Evolutionary conservation across 2,113 vertebrate genomes (phyloP).

Genomic region (Nyctibius bracteatus): DNA sequence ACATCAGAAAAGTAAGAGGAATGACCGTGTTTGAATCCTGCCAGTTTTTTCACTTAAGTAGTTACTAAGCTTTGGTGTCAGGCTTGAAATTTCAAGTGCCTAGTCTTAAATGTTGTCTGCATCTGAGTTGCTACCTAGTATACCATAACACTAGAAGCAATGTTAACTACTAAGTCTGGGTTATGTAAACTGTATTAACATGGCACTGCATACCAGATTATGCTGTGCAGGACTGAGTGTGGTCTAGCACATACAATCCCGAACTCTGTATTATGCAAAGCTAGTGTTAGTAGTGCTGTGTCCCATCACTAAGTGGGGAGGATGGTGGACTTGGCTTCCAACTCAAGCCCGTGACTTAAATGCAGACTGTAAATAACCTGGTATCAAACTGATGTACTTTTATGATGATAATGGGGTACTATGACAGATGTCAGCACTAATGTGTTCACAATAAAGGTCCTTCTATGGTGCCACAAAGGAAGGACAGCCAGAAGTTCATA

Average conservation of each 20-base stretch:
- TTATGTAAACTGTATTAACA: background rate
- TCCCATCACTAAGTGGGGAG: background rate
- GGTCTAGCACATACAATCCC: background rate
- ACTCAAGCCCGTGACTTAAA: constrained; percentile 24
- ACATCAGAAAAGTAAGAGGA: background rate
- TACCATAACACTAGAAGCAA: background rate
- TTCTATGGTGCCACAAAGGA: constrained; percentile 38
- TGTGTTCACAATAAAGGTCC: background rate
- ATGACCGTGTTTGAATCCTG: background rate
- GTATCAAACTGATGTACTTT: constrained; percentile 48
- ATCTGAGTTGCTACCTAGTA: background rate
- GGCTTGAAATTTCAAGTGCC: background rate
- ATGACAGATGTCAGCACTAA: constrained; percentile 4
- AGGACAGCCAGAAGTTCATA: background rate
- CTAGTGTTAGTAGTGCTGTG: background rate
- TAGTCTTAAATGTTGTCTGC: fast-evolving
- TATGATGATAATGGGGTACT: constrained; percentile 19
- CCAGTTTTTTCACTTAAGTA: background rate
- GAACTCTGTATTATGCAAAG: background rate
- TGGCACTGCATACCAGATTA: background rate
- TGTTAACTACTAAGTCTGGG: background rate
- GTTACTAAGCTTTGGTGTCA: background rate
- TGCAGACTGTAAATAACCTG: constrained; percentile 48
- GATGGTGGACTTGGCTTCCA: background rate
- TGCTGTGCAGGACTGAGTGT: background rate